phyloP scores from a whole-genome alignment of 92 coral and sea anemone genomes.

The Siderastrea radians region DNA sequence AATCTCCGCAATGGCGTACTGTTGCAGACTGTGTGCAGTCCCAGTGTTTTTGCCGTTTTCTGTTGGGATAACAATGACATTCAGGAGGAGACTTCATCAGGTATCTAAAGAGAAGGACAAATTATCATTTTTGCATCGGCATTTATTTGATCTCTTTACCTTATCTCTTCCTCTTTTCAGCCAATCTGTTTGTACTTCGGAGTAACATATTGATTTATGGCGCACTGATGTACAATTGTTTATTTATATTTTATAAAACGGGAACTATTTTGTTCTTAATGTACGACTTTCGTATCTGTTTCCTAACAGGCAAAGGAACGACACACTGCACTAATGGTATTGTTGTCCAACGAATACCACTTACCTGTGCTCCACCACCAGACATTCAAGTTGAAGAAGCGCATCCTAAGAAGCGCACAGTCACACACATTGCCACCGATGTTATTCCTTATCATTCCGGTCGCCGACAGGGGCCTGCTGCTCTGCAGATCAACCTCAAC shows the following conservation, averaged over 20 bases:
- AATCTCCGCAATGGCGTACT: constrained; percentile 52
- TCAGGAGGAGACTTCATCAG: constrained; percentile 74
- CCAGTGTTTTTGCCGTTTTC: constrained; percentile 59
- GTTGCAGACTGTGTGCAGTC: constrained; percentile 53
- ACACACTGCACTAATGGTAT: constrained; percentile 76
- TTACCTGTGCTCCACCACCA: constrained; percentile 51
- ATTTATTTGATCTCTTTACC: too few relatives aligned
- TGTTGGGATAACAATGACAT: constrained; percentile 81
- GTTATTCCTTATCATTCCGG: constrained; percentile 49
- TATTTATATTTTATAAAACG: not conserved
- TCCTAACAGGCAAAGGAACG: constrained; percentile 58
- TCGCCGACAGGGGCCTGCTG: constrained; percentile 43
- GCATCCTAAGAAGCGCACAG: constrained; percentile 28
- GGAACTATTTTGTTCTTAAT: not conserved
- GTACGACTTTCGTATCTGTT: not conserved
- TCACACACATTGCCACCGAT: constrained; percentile 10
- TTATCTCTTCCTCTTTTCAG: constrained; percentile 28
- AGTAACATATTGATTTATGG: constrained; percentile 13
- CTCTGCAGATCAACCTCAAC: constrained; percentile 1
- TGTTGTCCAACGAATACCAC: constrained; percentile 55
- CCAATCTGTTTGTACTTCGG: constrained; percentile 35
- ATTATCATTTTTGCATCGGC: too few relatives aligned
- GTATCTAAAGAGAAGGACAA: not conserved
- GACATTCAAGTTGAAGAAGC: constrained; percentile 32
- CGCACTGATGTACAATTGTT: constrained; percentile 15